Conservation (phyloP, 2,797 vertebrate genomes). For the Setipinna tenuifilis region DNA sequence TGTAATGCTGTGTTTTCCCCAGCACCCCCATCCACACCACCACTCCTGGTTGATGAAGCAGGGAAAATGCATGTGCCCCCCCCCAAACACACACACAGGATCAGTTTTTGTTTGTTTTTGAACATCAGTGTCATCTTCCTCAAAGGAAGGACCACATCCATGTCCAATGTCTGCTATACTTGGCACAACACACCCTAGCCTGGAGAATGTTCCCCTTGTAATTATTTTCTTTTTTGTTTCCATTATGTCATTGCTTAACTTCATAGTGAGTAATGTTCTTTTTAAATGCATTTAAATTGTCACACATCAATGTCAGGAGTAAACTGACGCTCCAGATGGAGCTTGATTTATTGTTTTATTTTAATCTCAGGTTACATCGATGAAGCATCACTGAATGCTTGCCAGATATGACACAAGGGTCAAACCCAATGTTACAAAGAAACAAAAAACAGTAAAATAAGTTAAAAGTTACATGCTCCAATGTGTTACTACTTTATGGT, state of each 20-base stretch:
- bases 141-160: background rate
- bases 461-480: slow-evolving; percentile 64
- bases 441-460: slow-evolving; percentile 70
- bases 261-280: slow-evolving; percentile 63
- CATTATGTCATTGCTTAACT: slow-evolving; percentile 53
- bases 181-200: slow-evolving; percentile 65
- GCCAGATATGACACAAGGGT: slow-evolving; percentile 72
- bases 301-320: slow-evolving; percentile 63
- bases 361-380: slow-evolving; percentile 83
- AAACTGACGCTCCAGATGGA: slow-evolving; percentile 73
- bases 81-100: background rate
- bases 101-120: background rate
- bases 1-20: slow-evolving; percentile 31
- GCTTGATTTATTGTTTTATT: slow-evolving; percentile 59
- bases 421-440: slow-evolving; percentile 73
- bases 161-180: slow-evolving; percentile 42
- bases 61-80: background rate
- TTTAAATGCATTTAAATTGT: slow-evolving; percentile 49
- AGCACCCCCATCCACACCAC: background rate
- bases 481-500: slow-evolving; percentile 30
- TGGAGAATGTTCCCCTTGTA: slow-evolving; percentile 65
- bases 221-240: slow-evolving; percentile 46
- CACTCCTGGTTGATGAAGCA: background rate
- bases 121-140: background rate
- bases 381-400: slow-evolving; percentile 77